Evolutionary conservation across 2,797 vertebrate genomes (phyloP), one percentile per base, ranked within the genome.

Genomic region (Melanotaenia boesemani): DNA sequence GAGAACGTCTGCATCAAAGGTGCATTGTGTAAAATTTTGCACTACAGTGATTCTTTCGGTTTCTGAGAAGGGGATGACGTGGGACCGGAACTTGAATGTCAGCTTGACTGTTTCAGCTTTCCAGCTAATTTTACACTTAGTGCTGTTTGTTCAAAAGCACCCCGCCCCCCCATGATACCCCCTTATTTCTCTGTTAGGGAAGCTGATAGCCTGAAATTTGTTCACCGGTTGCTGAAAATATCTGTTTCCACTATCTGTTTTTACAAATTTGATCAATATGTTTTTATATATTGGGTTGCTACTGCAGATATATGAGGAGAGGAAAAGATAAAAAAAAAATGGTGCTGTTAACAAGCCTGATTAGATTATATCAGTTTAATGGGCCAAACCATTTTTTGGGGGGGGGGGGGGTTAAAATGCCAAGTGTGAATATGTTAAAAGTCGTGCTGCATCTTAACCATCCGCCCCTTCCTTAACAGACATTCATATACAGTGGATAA

Each of bases 31-130:
- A 84, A 81, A 83, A 76, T 86, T 90, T 93, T 93, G 91, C 92
- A 92, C 93, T 93, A 93, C 84, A 83, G 88, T 86, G 90, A 92
- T 90, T 91, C 90, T 86, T 91, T 88, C 87, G 13, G 86, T 86
- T 88, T 92, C 90, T 84, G 90, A 89, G 90, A 92, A 90, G 65
- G 85, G 81, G 81, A 88, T 83, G 87, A 92, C 91, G 91, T 91
- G 88, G 92, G 90, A 93, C 88, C 86, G 81, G 90, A 94, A 90
- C 90, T 91, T 93, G 93, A 94, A 94, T 94, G 92, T 94, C 89
- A 90, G 91, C 87, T 88, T 89, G 83, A 91, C 87, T 84, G 79
- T 91, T 90, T 79, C 77, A 80, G 81, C 72, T 89, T 91, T 86
- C 67, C 76, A 54, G 61, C 26, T 39, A 70, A 46, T 82, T 89